Percentiles rank a stretch among this genome's conserved stretches.
These are phyloP conservation scores for Pogonophryne albipinna DNA, from an alignment of 2,797 vertebrate species.

Conservation along the genomic window DNA sequence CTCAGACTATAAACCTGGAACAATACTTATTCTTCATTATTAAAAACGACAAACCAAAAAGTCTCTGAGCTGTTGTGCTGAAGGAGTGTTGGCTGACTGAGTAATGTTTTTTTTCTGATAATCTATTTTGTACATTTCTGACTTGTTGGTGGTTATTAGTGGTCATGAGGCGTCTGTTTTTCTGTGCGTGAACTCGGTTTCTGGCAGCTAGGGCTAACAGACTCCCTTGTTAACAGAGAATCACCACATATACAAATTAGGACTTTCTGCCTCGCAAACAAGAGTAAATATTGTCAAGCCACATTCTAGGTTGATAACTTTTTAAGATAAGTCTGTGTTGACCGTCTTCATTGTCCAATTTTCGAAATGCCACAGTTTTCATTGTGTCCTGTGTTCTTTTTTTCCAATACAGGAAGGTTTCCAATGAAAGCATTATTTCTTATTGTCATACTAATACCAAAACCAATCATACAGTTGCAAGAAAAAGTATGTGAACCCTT, in stretches of 20 bases:
- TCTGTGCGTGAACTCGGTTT: neutral
- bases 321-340: neutral
- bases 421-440: neutral
- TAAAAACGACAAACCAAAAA: conserved; percentile 10
- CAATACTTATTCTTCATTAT: conserved; percentile 5
- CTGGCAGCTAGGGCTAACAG: conserved; percentile 4
- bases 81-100: neutral
- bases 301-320: neutral
- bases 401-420: neutral
- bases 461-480: neutral
- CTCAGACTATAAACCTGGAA: conserved; percentile 2
- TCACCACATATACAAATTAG: neutral
- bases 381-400: neutral
- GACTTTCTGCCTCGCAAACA: neutral
- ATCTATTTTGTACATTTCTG: neutral
- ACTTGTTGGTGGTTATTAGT: neutral
- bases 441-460: neutral
- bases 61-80: neutral
- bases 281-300: neutral
- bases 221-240: neutral
- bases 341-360: neutral
- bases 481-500: too few relatives aligned
- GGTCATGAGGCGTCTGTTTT: neutral
- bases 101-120: neutral
- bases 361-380: neutral